phyloP scores from a whole-genome alignment of 53 echinoderm and acorn worm genomes.

The Patiria pectinifera region DNA sequence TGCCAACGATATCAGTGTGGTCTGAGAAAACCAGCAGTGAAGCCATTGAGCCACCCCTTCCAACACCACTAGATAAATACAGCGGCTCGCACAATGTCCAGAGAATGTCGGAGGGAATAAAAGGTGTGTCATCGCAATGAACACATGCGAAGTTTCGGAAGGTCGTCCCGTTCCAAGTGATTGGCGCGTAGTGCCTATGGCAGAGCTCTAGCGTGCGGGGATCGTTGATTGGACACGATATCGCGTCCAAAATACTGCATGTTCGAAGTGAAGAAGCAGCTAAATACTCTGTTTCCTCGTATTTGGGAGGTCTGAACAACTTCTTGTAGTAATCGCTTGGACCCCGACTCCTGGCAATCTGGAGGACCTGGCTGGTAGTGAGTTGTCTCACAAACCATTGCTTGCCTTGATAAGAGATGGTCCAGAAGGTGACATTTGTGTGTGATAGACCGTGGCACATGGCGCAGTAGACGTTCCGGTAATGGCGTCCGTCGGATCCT shows the following conservation, averaged over 20 bases:
- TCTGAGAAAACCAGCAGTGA: constrained; percentile 27
- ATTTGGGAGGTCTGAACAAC: neutral
- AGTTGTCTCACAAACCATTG: no score
- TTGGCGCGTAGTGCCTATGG: neutral
- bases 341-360: no score
- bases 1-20: neutral
- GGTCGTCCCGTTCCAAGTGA: neutral
- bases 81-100: no score
- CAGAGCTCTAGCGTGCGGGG: neutral
- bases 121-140: neutral
- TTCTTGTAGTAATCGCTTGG: neutral
- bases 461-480: constrained; percentile 40
- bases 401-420: no score
- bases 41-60: neutral
- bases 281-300: neutral
- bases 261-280: neutral
- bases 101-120: no score
- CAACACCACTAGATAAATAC: no score
- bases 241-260: constrained; percentile 9
- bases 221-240: constrained; percentile 1
- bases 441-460: constrained; percentile 16
- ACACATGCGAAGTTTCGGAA: constrained; percentile 2
- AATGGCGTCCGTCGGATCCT: neutral
- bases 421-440: neutral
- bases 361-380: no score